Percentiles rank a stretch among this genome's conserved stretches.
These are phyloP conservation scores for Hirtodrosophila confusa DNA, from an alignment of 2,888 invertebrate genomes.

Conservation along the genomic window DNA sequence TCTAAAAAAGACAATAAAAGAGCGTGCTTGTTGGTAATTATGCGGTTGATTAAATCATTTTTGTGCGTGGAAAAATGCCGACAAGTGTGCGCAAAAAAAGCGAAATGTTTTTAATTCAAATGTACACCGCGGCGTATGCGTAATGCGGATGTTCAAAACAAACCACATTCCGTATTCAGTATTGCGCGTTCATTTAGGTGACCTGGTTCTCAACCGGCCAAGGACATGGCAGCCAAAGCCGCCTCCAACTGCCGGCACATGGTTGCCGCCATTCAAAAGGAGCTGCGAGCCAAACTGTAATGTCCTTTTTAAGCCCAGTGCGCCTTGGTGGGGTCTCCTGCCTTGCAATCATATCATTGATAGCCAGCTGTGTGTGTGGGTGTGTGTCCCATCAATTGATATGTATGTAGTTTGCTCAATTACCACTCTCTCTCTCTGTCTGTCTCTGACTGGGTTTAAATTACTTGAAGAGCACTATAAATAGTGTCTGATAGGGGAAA, in stretches of 20 bases:
- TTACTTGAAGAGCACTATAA: conserved; percentile 47
- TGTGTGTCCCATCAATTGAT: conserved; percentile 21
- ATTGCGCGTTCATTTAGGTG: conserved; percentile 7
- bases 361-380: conserved; percentile 4
- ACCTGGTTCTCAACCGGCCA: conserved; percentile 35
- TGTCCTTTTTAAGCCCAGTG: background rate
- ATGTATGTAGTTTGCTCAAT: conserved; percentile 41
- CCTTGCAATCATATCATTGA: conserved; percentile 39
- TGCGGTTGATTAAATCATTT: conserved; percentile 32
- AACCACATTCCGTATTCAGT: background rate
- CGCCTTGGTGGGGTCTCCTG: conserved; percentile 9
- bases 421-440: conserved; percentile 8
- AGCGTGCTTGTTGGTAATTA: conserved; percentile 38
- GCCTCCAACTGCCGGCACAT: conserved; percentile 13
- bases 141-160: conserved; percentile 7
- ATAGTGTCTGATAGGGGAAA: conserved; percentile 24
- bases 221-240: conserved; percentile 22
- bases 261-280: conserved; percentile 8
- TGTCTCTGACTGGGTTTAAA: conserved; percentile 17
- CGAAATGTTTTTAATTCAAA: too few relatives aligned
- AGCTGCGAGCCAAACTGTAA: too few relatives aligned
- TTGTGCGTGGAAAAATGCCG: conserved; percentile 5
- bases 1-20: background rate
- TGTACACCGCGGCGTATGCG: conserved; percentile 19
- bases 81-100: background rate